Percentiles rank a stretch among this genome's conserved stretches.
Conservation (phyloP, 2,888 invertebrate species). For the Andrena bicolor region DNA sequence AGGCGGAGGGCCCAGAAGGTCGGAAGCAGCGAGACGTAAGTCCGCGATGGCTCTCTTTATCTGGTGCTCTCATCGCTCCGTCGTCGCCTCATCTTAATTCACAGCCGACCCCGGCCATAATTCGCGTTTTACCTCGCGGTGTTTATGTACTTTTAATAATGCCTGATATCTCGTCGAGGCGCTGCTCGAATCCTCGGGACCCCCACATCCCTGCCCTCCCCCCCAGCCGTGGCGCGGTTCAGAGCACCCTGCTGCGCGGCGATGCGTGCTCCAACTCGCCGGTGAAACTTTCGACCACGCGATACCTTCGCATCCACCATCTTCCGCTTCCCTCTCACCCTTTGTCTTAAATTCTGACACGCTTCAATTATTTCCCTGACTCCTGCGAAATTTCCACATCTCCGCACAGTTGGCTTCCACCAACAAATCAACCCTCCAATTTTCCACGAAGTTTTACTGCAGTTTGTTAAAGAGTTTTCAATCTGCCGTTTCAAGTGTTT, state of each 20-base stretch:
- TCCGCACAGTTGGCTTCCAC: too few species aligned
- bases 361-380: neutral
- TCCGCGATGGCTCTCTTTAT: constrained; percentile 73
- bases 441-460: too few species aligned
- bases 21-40: constrained; percentile 44
- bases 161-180: constrained; percentile 80
- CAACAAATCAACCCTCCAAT: too few species aligned
- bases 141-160: constrained; percentile 85
- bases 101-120: constrained; percentile 81
- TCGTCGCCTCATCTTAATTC: constrained; percentile 82
- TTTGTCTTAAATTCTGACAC: neutral
- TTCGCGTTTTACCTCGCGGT: constrained; percentile 81
- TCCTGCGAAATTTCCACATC: neutral
- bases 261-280: constrained; percentile 73
- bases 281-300: constrained; percentile 70
- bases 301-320: neutral
- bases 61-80: constrained; percentile 74
- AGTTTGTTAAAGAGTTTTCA: too few species aligned
- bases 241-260: constrained; percentile 72
- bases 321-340: neutral
- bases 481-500: too few species aligned
- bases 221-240: constrained; percentile 26
- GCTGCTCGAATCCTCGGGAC: constrained; percentile 61
- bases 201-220: constrained; percentile 47
- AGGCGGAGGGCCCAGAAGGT: constrained; percentile 1